Evolutionary conservation across 2,113 vertebrate species (phyloP).

Genomic region (Polypterus bichir): DNA sequence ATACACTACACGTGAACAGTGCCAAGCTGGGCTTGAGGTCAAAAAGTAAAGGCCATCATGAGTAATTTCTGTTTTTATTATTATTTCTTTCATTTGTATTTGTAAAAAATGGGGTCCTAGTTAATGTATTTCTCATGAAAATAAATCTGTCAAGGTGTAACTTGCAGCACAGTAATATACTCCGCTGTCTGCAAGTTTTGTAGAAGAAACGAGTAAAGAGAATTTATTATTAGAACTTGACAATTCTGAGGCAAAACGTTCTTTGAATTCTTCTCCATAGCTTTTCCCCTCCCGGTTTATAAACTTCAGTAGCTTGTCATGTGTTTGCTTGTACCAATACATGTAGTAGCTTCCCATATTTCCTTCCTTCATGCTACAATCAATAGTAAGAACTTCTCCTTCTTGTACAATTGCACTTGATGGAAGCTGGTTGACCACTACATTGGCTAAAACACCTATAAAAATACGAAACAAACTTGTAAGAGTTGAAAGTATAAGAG

Average conservation of each 20-base stretch:
- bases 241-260: neutral
- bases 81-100: too few species aligned
- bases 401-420: neutral
- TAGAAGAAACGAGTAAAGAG: neutral
- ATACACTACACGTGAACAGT: too few species aligned
- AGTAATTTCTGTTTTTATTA: too few species aligned
- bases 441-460: neutral
- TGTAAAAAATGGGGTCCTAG: too few species aligned
- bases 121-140: neutral
- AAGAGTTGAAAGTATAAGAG: too few species aligned
- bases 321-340: neutral
- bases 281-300: neutral
- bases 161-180: neutral
- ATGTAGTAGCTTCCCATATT: conserved; percentile 2
- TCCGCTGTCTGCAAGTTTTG: neutral
- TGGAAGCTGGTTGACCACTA: neutral
- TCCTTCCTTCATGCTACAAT: neutral
- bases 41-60: too few species aligned
- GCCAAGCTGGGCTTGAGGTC: too few species aligned
- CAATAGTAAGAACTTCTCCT: neutral
- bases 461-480: neutral
- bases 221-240: neutral
- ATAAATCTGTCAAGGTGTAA: neutral
- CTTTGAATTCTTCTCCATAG: neutral
- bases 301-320: neutral